phyloP scores from a whole-genome alignment of 2,113 vertebrate genomes.

The Anthoscopus minutus region DNA sequence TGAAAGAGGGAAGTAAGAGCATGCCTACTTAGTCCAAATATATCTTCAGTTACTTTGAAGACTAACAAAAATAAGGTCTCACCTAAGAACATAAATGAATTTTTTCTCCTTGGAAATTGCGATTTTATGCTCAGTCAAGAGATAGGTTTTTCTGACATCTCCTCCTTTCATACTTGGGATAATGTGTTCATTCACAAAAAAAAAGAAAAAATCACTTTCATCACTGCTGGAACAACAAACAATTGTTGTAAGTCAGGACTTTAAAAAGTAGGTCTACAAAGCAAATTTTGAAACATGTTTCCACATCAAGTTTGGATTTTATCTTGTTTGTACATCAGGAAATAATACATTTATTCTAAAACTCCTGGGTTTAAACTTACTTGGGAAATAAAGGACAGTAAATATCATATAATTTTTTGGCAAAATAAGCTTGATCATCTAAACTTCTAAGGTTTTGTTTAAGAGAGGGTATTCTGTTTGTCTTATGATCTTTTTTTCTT shows the following conservation, averaged over 20 bases:
- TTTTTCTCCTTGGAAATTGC: not conserved
- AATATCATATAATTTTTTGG: not conserved
- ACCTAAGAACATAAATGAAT: not conserved
- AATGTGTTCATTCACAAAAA: not conserved
- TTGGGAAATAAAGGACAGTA: not conserved
- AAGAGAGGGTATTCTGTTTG: not conserved
- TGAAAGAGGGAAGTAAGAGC: not conserved
- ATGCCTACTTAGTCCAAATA: not conserved
- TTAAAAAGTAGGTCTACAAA: not conserved
- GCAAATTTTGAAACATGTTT: not conserved
- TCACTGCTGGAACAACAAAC: not conserved
- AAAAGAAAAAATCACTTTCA: not conserved
- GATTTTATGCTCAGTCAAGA: not conserved
- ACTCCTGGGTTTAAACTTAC: not conserved
- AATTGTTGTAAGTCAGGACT: not conserved
- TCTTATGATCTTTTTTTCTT: not conserved
- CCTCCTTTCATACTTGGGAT: not conserved
- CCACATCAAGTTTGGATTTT: not conserved
- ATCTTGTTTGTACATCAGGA: not conserved
- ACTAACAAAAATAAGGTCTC: not conserved
- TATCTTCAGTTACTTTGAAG: not conserved
- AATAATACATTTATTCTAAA: not conserved
- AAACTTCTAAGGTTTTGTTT: not conserved
- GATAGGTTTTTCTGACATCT: not conserved
- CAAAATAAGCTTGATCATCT: not conserved